These are phyloP conservation scores for Phalacrocorax brasilianus DNA, from an alignment of 2,113 vertebrate species.

Conservation along the genomic window DNA sequence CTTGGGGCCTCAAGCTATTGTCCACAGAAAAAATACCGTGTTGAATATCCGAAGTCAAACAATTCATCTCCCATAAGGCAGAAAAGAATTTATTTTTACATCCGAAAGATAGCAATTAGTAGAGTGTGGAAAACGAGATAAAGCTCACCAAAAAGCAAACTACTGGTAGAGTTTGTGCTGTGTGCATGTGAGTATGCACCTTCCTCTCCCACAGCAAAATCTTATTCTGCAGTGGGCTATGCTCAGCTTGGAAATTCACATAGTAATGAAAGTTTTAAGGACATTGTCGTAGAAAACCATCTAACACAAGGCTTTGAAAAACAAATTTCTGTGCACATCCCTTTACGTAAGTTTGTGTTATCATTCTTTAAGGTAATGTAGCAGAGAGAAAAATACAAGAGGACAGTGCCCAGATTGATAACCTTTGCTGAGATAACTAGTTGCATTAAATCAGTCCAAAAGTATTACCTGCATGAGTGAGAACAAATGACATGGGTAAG, in stretches of 20 bases:
- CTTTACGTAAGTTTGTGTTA: neutral
- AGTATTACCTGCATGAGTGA: neutral
- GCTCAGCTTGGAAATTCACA: neutral
- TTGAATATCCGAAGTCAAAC: constrained; percentile 60
- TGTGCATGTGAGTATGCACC: neutral
- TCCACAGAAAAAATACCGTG: constrained; percentile 16
- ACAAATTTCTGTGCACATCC: neutral
- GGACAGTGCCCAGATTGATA: neutral
- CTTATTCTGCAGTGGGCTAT: neutral
- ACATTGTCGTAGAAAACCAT: neutral
- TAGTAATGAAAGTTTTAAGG: neutral
- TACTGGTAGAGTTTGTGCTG: neutral
- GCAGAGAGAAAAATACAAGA: neutral
- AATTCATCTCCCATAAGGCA: constrained; percentile 16
- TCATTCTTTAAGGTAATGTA: neutral
- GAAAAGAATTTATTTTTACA: constrained; percentile 48
- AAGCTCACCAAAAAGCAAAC: neutral
- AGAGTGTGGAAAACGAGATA: neutral
- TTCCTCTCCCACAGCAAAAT: neutral
- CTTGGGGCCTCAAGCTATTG: constrained; percentile 44
- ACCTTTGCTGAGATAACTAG: neutral
- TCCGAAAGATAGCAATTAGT: neutral
- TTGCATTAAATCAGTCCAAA: neutral
- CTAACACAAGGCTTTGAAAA: neutral
- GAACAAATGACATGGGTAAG: neutral